A percentile compares a stretch with the other conserved stretches of the same genome.
Conservation (phyloP, 2,113 vertebrate species). For the Tachysurus fulvidraco region DNA sequence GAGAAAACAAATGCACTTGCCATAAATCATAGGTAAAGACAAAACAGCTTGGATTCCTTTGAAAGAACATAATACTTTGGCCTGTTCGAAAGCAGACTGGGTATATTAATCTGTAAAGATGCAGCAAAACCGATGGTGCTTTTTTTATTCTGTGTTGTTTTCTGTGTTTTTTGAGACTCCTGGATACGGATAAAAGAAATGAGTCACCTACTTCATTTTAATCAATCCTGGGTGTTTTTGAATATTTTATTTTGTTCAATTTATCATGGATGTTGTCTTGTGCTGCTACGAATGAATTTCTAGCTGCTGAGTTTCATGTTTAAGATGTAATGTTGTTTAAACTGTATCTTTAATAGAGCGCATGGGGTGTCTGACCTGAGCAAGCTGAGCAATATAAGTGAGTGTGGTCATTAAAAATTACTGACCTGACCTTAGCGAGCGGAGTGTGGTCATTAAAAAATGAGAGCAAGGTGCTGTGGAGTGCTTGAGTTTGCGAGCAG, state of each 20-base stretch:
- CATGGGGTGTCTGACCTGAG: background rate
- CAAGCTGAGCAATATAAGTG: background rate
- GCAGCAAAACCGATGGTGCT: no score
- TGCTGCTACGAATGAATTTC: background rate
- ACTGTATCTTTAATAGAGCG: constrained; percentile 3
- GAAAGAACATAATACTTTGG: background rate
- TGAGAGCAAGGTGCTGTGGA: background rate
- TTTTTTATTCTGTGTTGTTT: background rate
- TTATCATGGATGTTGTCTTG: no score
- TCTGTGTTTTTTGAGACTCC: background rate
- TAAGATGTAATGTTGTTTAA: background rate
- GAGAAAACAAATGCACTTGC: background rate
- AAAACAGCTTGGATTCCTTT: background rate
- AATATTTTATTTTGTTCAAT: background rate
- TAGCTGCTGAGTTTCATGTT: background rate
- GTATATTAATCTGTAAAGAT: background rate
- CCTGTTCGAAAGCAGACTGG: background rate
- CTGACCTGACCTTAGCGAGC: constrained; percentile 3
- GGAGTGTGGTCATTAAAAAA: constrained; percentile 6
- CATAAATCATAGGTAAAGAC: constrained; percentile 11
- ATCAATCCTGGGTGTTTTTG: background rate
- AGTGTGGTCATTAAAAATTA: constrained; percentile 6
- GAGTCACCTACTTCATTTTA: background rate
- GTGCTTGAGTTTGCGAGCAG: background rate
- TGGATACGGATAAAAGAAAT: background rate